phyloP scores from a whole-genome alignment of 2,888 invertebrate genomes.

The Philhelius pedissequus region DNA sequence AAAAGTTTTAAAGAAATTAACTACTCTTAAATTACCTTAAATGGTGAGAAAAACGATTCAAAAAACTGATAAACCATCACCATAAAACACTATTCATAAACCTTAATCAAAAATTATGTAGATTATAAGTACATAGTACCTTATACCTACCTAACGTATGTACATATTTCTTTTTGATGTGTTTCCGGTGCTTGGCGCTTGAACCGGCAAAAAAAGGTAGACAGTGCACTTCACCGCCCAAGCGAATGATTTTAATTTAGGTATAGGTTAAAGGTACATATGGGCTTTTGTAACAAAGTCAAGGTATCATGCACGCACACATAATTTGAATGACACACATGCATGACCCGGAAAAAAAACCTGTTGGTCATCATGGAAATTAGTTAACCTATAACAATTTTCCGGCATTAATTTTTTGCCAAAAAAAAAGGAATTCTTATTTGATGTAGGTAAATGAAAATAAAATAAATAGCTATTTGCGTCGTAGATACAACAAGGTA shows the following conservation, averaged over 20 bases:
- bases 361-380: not conserved
- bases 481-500: no score
- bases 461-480: no score
- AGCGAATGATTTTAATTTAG: not conserved
- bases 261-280: not conserved
- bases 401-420: not conserved
- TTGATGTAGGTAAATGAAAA: not conserved
- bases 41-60: conserved; percentile 27
- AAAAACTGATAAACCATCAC: conserved; percentile 25
- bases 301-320: not conserved
- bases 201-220: conserved; percentile 12
- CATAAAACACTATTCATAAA: not conserved
- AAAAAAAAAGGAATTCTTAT: not conserved
- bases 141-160: not conserved
- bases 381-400: not conserved
- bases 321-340: not conserved
- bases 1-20: conserved; percentile 1
- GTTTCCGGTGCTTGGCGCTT: conserved; percentile 48
- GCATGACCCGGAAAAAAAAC: not conserved
- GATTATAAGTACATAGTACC: not conserved
- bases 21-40: not conserved
- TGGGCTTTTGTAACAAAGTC: not conserved
- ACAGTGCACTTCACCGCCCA: conserved; percentile 7
- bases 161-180: conserved; percentile 15
- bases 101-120: no score